These are phyloP conservation scores for Bombus impatiens DNA, from an alignment of 1,140 invertebrate genomes.

Conservation along the genomic window DNA sequence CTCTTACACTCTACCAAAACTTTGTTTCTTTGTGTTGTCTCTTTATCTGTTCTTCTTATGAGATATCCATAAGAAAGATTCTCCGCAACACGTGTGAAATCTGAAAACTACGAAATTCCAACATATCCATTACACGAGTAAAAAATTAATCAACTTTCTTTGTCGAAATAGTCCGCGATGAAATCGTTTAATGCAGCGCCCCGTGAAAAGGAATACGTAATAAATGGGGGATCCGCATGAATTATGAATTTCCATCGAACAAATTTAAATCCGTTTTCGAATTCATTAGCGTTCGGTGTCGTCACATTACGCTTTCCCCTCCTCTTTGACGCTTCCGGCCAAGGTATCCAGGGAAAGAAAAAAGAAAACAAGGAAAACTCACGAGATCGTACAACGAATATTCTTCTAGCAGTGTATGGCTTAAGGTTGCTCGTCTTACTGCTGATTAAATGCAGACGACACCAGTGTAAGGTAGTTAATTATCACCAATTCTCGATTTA, in stretches of 20 bases:
- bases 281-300: background rate
- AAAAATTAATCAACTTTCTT: background rate
- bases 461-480: background rate
- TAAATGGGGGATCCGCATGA: background rate
- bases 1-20: background rate
- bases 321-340: background rate
- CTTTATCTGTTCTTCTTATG: background rate
- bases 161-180: background rate
- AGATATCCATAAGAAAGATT: background rate
- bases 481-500: slow-evolving; percentile 20
- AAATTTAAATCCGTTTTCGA: slow-evolving; percentile 11
- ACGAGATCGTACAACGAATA: background rate
- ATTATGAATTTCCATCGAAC: slow-evolving; percentile 11
- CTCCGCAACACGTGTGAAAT: background rate
- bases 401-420: background rate
- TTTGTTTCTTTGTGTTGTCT: background rate
- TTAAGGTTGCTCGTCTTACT: background rate
- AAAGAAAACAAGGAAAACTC: background rate
- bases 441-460: slow-evolving; percentile 24
- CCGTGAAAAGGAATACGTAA: background rate
- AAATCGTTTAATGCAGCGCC: background rate
- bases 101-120: background rate
- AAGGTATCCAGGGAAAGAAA: background rate
- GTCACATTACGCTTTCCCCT: background rate
- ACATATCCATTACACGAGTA: background rate